phyloP scores from a whole-genome alignment of 2,797 vertebrate genomes.

The Hirundo rustica region DNA sequence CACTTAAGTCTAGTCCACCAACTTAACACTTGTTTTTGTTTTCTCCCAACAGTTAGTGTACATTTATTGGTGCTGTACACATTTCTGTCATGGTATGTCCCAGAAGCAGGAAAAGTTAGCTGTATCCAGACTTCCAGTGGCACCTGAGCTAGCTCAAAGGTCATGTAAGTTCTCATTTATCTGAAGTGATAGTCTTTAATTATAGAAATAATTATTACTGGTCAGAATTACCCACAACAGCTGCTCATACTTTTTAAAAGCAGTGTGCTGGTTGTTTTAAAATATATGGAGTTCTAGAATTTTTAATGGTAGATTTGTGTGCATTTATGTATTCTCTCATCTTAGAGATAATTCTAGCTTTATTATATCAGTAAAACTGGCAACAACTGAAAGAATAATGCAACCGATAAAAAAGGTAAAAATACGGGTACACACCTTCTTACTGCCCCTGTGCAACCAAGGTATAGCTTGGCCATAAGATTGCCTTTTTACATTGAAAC shows the following conservation, averaged over 20 bases:
- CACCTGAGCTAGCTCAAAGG: not conserved
- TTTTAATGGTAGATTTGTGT: not conserved
- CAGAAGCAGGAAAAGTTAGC: conserved; percentile 13
- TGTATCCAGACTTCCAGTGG: not conserved
- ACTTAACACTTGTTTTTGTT: not conserved
- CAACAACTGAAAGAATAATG: not conserved
- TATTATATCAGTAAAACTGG: not conserved
- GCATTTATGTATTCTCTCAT: not conserved
- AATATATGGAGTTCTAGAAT: not conserved
- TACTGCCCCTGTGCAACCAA: not conserved
- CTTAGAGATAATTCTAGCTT: not conserved
- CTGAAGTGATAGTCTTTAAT: not conserved
- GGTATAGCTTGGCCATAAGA: not conserved
- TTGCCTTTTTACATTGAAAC: not conserved
- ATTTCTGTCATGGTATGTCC: not conserved
- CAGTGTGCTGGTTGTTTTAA: not conserved
- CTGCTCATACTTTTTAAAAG: not conserved
- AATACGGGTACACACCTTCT: not conserved
- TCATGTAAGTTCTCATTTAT: conserved; percentile 1
- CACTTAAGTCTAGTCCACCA: not conserved
- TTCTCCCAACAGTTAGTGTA: not conserved
- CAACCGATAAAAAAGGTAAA: not conserved
- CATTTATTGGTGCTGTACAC: not conserved
- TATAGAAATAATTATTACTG: not conserved
- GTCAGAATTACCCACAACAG: not conserved